Evolutionary conservation across 1,140 invertebrate genomes (phyloP), one percentile per base, ranked within the genome.

Genomic region (Papilio polytes): DNA sequence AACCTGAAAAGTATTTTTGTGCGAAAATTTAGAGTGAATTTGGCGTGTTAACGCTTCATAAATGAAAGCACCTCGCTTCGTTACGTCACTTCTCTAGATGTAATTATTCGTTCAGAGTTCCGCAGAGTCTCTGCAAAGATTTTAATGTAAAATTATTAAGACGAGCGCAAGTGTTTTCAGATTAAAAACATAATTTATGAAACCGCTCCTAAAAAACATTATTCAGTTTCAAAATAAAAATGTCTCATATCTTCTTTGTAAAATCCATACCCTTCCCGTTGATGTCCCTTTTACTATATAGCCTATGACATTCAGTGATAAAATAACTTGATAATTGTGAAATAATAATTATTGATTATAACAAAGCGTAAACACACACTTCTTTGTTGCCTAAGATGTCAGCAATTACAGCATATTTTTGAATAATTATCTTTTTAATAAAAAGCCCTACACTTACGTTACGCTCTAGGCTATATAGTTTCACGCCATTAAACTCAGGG

Each of bases 121-220:
- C 63, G 63, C 26, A 70, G 13, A 31, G 63, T 70, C 31, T 13
- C 26, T 70, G 63, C 22, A 70, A 70, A 70, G 63, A 70, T 31
- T 31, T 70, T 70, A 70, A 70, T 70, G 63, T 70, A 70, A 31
- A 66, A 70, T 70, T 70, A 70, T 70, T 36, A 70, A 70, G 26
- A 70, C 26, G 63, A 31, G 26, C 63, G 12, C 22, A 70, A 31
- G 22, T 15, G 22, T 31, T 70, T 70, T 70, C 36, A 70, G 26
- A 70, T 31, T 70, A 31, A 70, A 63, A 63, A 31, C 26, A 8
- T 70, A 13, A 70, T 36, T 15, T 31, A 12, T 70, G 13, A 70
- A 13, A 31, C 6, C 12, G 31, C 13, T 70, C 26, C 12, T 15
- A 7, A 4, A 18, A 36, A 36, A 70, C 15, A 70, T 70, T 26